These are phyloP conservation scores for Apis laboriosa DNA, from an alignment of 1,140 invertebrate genomes.

Conservation along the genomic window DNA sequence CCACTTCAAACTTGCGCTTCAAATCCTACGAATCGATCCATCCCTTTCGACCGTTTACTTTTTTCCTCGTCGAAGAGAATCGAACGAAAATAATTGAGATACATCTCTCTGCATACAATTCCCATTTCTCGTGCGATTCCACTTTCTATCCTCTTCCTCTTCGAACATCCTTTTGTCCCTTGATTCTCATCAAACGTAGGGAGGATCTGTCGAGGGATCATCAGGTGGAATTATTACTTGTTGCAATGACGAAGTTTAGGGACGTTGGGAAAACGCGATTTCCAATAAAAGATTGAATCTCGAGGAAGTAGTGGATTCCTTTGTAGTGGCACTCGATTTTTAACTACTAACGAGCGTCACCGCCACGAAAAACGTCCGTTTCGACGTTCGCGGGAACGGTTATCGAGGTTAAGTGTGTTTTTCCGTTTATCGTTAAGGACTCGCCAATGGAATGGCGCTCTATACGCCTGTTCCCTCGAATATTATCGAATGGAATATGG, in stretches of 20 bases:
- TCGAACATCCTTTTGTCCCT: background rate
- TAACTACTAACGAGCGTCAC: slow-evolving; percentile 5
- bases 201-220: background rate
- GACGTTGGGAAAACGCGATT: background rate
- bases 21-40: background rate
- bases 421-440: background rate
- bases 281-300: background rate
- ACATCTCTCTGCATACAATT: no score
- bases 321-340: background rate
- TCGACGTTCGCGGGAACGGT: background rate
- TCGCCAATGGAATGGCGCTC: background rate
- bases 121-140: background rate
- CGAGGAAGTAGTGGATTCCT: background rate
- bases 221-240: background rate
- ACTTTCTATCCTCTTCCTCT: background rate
- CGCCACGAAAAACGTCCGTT: no score
- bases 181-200: background rate
- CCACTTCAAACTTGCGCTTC: background rate
- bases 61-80: no score
- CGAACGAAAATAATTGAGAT: no score
- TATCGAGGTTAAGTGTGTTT: background rate
- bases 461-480: background rate
- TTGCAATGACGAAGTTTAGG: background rate
- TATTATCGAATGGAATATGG: background rate
- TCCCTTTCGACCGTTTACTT: background rate